These are phyloP conservation scores for Beris morrisii DNA, from an alignment of 2,888 invertebrate genomes.

Conservation along the genomic window DNA sequence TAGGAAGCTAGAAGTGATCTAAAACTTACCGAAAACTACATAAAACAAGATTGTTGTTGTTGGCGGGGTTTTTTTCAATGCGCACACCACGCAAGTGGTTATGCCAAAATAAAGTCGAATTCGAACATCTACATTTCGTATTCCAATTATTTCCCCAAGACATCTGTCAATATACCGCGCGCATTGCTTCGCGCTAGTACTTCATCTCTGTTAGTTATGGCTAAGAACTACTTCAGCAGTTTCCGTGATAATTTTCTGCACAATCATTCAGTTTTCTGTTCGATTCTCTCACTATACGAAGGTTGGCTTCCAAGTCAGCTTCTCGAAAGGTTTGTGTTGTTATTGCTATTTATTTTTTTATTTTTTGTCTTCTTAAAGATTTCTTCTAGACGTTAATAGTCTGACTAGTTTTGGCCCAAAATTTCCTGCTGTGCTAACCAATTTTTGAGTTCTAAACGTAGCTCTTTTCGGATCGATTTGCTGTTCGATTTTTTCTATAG, in stretches of 20 bases:
- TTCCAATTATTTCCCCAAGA: conserved; percentile 28
- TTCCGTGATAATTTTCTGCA: conserved; percentile 29
- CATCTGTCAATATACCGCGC: conserved; percentile 31
- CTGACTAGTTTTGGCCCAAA: conserved; percentile 9
- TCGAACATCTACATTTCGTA: conserved; percentile 4
- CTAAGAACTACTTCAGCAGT: conserved; percentile 32
- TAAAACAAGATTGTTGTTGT: no score
- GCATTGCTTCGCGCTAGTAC: conserved; percentile 27
- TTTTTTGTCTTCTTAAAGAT: conserved; percentile 13
- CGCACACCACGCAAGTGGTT: no score
- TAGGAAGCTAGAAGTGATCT: no score
- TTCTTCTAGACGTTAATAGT: conserved; percentile 5
- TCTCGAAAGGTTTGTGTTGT: conserved; percentile 5
- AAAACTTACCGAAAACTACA: no score
- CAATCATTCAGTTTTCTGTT: conserved; percentile 18
- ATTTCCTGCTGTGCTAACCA: conserved; percentile 29
- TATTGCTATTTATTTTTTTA: not conserved
- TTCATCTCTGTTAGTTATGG: conserved; percentile 31
- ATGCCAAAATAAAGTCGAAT: no score
- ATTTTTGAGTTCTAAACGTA: conserved; percentile 26
- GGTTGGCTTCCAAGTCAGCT: conserved; percentile 1
- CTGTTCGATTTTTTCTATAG: conserved; percentile 4
- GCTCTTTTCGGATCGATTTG: conserved; percentile 15
- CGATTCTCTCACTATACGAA: not conserved
- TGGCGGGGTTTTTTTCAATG: no score